Evolutionary conservation across 2,888 invertebrate species (phyloP), one percentile per base, ranked within the genome.

Genomic region (Polyploca ridens): DNA sequence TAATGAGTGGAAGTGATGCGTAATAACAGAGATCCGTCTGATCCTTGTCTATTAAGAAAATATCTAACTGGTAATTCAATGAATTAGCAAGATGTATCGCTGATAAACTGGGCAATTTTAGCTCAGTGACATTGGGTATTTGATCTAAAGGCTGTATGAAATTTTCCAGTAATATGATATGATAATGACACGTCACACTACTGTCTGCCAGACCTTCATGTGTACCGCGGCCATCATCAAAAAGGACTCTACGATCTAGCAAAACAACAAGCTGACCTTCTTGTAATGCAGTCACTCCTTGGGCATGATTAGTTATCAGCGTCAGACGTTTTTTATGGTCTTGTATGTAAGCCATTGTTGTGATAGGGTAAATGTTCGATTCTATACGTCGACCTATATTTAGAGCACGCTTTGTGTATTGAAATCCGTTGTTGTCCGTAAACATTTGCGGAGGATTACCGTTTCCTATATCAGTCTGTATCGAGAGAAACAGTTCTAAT

Each of bases 301-400:
- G 97, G 0, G 98, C 97, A 81, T 98, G 98, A 68, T 98, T 97
- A 0, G 98, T 97, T 46, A 99, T 85, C 62, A 98, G 85, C 1
- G 97, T 97, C 19, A 99, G 83, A 19, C 99, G 90, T 66, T 94
- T 90, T 70, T 87, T 94, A 1, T 90, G 88, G 79, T 98, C 98
- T 87, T 98, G 97, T 71, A 98, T 96, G 84, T 96, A 98, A 3
- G 97, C 96, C 94, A 97, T 96, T 11, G 97, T 96, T 0, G 99
- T 98, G 74, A 99, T 97, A 0, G 99, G 99, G 86, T 98, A 99
- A 85, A 98, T 97, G 87, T 99, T 99, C 0, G 98, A 99, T 88
- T 99, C 99, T 62, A 98, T 95, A 1, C 97, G 97, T 72, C 97
- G 96, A 66, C 96, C 95, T 65, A 97, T 96, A 54, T 98, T 96